Evolutionary conservation across 2,888 invertebrate species (phyloP).

Genomic region (Rhamphomyia laevipes): DNA sequence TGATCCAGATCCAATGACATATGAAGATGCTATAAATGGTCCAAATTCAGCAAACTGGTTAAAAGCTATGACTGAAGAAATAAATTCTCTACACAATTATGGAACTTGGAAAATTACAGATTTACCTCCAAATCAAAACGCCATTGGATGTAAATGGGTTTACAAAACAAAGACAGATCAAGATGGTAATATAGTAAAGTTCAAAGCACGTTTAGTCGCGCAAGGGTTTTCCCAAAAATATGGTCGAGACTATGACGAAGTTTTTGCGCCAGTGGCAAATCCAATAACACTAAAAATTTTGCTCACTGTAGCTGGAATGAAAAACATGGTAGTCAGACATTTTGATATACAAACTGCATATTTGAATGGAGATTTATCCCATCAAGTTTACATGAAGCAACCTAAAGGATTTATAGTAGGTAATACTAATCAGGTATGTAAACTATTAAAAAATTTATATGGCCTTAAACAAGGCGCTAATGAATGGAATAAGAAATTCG

Average conservation of each 20-base stretch:
- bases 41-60: background rate
- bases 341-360: too few relatives aligned
- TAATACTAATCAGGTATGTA: background rate
- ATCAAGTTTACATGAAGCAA: slow-evolving; percentile 1
- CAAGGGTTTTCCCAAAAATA: slow-evolving; percentile 6
- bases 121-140: background rate
- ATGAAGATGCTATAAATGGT: background rate
- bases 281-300: background rate
- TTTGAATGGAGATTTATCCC: background rate
- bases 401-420: background rate
- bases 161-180: background rate
- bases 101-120: background rate
- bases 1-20: background rate
- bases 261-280: background rate
- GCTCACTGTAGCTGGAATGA: background rate
- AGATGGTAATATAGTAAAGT: background rate
- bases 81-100: background rate
- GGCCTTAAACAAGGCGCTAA: background rate
- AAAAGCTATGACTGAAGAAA: background rate
- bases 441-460: slow-evolving; percentile 1
- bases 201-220: slow-evolving; percentile 6
- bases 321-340: background rate
- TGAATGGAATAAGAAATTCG: slow-evolving; percentile 3
- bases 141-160: background rate
- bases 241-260: too few relatives aligned